Conservation (phyloP, 2,888 invertebrate species). For the Dione juno region DNA sequence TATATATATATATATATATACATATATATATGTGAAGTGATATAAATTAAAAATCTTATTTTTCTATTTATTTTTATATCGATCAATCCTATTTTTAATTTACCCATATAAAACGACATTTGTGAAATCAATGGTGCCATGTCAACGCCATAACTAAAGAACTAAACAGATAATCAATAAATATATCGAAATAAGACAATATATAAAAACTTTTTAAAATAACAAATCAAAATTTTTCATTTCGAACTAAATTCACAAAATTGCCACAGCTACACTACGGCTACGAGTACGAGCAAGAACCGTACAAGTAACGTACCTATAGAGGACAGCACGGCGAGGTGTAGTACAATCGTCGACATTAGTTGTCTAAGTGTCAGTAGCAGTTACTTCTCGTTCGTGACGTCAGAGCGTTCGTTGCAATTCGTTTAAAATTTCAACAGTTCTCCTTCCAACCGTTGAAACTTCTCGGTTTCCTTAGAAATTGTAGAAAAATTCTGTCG, state of each 20-base stretch:
- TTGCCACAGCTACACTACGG: background rate
- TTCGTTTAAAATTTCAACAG: conserved; percentile 33
- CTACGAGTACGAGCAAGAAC: no score
- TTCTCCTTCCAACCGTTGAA: conserved; percentile 15
- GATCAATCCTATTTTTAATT: no score
- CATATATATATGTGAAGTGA: no score
- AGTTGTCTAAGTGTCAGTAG: conserved; percentile 33
- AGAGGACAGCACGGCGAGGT: conserved; percentile 1
- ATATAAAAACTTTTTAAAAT: background rate
- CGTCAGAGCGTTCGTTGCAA: conserved; percentile 27
- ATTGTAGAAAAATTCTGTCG: background rate
- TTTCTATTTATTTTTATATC: no score
- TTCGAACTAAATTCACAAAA: conserved; percentile 9
- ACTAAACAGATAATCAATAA: no score
- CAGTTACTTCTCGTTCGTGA: conserved; percentile 26
- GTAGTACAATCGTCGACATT: conserved; percentile 34
- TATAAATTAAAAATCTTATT: no score
- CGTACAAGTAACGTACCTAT: no score
- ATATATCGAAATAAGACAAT: background rate
- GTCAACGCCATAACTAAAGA: no score
- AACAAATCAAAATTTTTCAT: background rate
- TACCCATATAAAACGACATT: no score
- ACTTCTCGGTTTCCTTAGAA: conserved; percentile 13
- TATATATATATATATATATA: no score
- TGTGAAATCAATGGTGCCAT: no score